Percentiles rank a stretch among this genome's conserved stretches.
phyloP scores from a whole-genome alignment of 1,140 invertebrate species.

The Ruditapes philippinarum region DNA sequence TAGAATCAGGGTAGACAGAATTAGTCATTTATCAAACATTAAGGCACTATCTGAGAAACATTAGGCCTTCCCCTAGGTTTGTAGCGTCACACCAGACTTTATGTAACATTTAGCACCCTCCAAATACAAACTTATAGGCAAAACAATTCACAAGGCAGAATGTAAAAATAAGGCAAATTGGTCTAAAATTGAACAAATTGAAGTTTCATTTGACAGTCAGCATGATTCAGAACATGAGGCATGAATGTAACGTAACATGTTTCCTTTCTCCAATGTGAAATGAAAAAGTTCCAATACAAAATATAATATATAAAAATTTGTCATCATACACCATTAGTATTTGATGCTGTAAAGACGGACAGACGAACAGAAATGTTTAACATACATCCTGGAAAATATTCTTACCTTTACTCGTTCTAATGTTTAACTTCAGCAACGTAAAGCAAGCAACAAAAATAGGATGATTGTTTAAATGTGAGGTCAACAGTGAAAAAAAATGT shows the following conservation, averaged over 20 bases:
- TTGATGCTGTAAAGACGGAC: constrained; percentile 13
- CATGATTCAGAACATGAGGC: background rate
- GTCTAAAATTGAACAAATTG: background rate
- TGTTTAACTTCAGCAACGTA: constrained; percentile 46
- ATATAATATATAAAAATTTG: background rate
- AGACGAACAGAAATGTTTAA: constrained; percentile 46
- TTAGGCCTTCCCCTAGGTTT: no score
- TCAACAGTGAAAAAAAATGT: background rate
- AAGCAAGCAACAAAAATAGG: constrained; percentile 63
- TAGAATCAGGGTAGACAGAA: no score
- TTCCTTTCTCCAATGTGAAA: constrained; percentile 2
- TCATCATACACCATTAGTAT: constrained; percentile 17
- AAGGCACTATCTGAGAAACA: no score
- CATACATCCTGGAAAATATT: constrained; percentile 26
- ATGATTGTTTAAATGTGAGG: constrained; percentile 35
- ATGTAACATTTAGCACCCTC: no score
- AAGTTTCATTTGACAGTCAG: constrained; percentile 8
- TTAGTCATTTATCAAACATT: no score
- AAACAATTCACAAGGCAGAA: no score
- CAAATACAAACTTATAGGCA: no score
- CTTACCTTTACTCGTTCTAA: constrained; percentile 61
- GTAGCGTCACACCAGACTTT: no score
- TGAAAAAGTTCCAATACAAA: background rate
- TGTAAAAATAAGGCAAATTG: no score
- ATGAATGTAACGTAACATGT: background rate